phyloP scores from a whole-genome alignment of 1,140 invertebrate species.

The Nasonia vitripennis region DNA sequence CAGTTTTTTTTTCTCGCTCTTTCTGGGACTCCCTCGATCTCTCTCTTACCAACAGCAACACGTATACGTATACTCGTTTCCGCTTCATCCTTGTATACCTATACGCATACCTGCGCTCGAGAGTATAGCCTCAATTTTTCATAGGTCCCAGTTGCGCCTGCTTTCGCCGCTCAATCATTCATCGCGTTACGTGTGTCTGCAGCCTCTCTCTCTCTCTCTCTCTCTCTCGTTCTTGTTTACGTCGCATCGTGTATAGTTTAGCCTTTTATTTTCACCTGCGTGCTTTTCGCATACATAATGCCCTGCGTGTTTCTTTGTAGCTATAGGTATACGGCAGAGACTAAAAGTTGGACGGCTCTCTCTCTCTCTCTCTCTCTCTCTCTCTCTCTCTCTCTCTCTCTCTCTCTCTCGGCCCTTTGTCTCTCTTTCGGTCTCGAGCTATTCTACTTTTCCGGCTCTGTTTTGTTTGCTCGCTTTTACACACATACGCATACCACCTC shows the following conservation, averaged over 20 bases:
- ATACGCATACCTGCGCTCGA: not conserved
- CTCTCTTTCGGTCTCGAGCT: not conserved
- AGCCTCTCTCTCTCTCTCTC: not conserved
- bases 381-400: too few relatives aligned
- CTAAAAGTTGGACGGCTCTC: not conserved
- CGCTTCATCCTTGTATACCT: not conserved
- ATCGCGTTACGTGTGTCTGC: not conserved
- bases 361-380: too few relatives aligned
- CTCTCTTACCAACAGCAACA: not conserved
- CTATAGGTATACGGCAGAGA: not conserved
- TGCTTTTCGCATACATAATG: too few relatives aligned
- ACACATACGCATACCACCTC: not conserved
- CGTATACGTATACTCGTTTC: not conserved
- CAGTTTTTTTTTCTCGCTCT: not conserved
- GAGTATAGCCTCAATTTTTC: not conserved
- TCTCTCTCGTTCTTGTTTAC: not conserved
- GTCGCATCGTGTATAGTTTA: too few relatives aligned
- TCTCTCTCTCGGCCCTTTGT: not conserved
- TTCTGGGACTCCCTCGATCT: not conserved
- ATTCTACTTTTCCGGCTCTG: constrained; percentile 25
- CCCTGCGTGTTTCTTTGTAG: not conserved
- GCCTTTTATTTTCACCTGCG: too few relatives aligned
- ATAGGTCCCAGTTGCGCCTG: not conserved
- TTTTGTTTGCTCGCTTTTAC: constrained; percentile 17
- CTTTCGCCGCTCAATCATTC: not conserved